Conservation (phyloP, 2,888 invertebrate species). For the Oasisia sp. region DNA sequence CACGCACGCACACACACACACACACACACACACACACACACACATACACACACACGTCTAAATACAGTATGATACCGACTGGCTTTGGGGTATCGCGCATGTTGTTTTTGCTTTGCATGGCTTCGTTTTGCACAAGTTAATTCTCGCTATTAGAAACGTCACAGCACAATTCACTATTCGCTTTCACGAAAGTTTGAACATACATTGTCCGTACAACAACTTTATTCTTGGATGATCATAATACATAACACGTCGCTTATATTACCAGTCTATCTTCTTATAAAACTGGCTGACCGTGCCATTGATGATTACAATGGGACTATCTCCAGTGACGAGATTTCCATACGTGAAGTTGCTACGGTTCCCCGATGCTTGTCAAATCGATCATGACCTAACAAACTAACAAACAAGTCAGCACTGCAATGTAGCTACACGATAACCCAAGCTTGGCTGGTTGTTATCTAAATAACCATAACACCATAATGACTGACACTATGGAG, state of each 20-base stretch:
- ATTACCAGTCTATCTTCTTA: background rate
- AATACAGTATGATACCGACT: background rate
- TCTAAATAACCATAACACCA: too few relatives aligned
- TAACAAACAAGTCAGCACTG: background rate
- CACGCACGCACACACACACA: background rate
- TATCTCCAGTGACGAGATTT: background rate
- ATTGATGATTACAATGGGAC: background rate
- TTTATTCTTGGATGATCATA: background rate
- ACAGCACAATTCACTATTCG: background rate
- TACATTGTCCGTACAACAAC: background rate
- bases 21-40: background rate
- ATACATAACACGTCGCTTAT: background rate
- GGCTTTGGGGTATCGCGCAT: background rate
- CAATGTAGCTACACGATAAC: background rate
- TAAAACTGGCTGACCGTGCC: background rate
- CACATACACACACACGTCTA: background rate
- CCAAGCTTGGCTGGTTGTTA: too few relatives aligned
- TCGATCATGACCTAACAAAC: background rate
- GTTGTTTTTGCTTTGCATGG: background rate
- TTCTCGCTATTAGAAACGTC: background rate
- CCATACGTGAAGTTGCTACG: background rate
- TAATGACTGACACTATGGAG: too few relatives aligned
- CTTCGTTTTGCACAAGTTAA: background rate
- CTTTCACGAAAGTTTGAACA: background rate
- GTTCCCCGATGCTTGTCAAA: background rate